These are phyloP conservation scores for Benitochromis conjunctus DNA, from an alignment of 2,113 vertebrate species.

Conservation along the genomic window DNA sequence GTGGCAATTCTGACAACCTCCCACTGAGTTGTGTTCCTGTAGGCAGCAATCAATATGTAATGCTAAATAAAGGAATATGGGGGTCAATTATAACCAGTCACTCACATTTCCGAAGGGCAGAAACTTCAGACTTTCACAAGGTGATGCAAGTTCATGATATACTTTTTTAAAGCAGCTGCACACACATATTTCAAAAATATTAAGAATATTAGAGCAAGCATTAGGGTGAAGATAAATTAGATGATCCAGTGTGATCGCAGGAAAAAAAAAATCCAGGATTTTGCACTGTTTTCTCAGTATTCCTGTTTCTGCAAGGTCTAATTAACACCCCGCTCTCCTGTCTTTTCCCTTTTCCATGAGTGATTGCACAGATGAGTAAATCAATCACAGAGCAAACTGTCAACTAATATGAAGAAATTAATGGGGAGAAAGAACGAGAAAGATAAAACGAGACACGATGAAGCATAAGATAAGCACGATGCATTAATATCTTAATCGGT, in stretches of 20 bases:
- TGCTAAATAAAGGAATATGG: slow-evolving; percentile 2
- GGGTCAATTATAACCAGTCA: not conserved
- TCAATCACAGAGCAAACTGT: not conserved
- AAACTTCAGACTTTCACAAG: not conserved
- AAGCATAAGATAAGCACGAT: not conserved
- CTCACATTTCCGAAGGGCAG: not conserved
- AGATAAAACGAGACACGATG: not conserved
- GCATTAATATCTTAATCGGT: not conserved
- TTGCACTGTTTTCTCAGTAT: not conserved
- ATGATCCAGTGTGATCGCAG: not conserved
- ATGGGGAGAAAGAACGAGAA: not conserved
- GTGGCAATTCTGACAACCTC: slow-evolving; percentile 5
- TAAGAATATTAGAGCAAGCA: not conserved
- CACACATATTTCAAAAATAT: not conserved
- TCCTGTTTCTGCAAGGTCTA: not conserved
- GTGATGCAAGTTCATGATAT: not conserved
- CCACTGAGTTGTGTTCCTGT: not conserved
- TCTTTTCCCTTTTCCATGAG: not conserved
- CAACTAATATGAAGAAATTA: not conserved
- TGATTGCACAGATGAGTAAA: not conserved
- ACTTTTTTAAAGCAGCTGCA: not conserved
- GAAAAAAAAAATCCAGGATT: not conserved
- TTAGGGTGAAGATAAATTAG: not conserved
- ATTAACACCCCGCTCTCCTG: not conserved
- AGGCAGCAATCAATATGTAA: slow-evolving; percentile 23